Percentiles rank a stretch among this genome's conserved stretches.
Evolutionary conservation across 2,888 invertebrate species (phyloP).

Genomic region (Tiphia femorata): DNA sequence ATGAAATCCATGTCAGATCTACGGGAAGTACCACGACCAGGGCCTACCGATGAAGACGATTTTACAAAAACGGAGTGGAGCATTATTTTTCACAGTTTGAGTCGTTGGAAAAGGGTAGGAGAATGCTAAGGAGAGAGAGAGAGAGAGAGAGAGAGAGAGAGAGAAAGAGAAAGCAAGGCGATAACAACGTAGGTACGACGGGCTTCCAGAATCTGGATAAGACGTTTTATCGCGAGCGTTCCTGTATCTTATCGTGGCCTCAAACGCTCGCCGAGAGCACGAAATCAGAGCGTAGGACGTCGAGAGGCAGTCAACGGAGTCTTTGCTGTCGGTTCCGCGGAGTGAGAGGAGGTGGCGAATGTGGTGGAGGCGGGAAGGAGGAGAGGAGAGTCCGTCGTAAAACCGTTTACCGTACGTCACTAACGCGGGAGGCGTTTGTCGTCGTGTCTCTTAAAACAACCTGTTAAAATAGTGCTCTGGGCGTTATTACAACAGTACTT

Average conservation of each 20-base stretch:
- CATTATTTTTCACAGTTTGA: too few species aligned
- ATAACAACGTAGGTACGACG: not conserved
- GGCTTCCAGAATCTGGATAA: constrained; percentile 12
- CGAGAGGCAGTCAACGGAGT: not conserved
- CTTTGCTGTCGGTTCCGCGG: not conserved
- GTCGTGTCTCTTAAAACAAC: not conserved
- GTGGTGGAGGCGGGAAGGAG: too few species aligned
- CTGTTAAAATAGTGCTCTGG: constrained; percentile 3
- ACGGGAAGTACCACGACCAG: too few species aligned
- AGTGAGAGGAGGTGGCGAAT: not conserved
- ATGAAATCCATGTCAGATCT: too few species aligned
- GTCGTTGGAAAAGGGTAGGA: not conserved
- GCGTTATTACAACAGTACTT: constrained; percentile 12
- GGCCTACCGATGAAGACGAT: too few species aligned
- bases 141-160: not conserved
- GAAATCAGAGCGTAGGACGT: not conserved
- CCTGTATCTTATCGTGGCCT: constrained; percentile 28
- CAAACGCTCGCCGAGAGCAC: not conserved
- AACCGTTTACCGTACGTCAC: too few species aligned
- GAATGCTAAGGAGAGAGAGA: not conserved
- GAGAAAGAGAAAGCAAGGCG: not conserved
- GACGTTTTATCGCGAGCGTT: constrained; percentile 13
- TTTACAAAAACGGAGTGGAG: too few species aligned
- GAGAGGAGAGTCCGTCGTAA: too few species aligned
- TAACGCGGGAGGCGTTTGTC: too few species aligned